Evolutionary conservation across 2,888 invertebrate species (phyloP), one percentile per base, ranked within the genome.

Genomic region (Agrilus biguttatus): DNA sequence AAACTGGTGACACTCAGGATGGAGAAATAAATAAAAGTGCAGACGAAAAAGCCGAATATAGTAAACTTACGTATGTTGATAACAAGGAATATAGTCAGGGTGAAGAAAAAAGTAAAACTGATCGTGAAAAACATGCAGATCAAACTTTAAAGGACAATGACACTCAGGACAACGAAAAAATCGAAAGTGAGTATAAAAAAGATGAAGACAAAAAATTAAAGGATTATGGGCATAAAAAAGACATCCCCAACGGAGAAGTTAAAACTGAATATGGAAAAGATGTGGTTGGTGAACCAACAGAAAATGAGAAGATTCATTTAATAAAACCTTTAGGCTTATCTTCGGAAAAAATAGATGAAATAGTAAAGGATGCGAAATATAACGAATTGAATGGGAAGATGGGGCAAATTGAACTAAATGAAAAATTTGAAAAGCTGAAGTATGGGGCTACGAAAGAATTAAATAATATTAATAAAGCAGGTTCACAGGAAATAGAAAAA

Each of bases 11-110:
- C 12, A 36, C 33, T 23, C 35, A 36, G 13, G 39, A 13, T 19
- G 23, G 21, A 32, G 45, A 36, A 38, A 33, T 42, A 13, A 39
- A 34, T 39, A 14, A 45, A 17, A 45, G 37, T 28, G 42, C 42
- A 28, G 33, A 40, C 8, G 34, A 33, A 13, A 33, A 41, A 10
- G 40, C 35, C 10, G 44, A 39, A 35, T 32, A 37, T 19, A n/a
- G 39, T 23, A 37, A 38, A 10, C 13, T 36, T 12, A 14, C 36
- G 8, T 32, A 33, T 19, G 19, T 12, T 8, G 32, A 40, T 8
- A 33, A 14, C 13, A 14, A 2, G 8, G 4, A 17, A 17, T 17
- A 4, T 17, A 17, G 3, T 17, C 3, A 17, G 17, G 17, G 17
- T 4, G 17, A 17, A 2, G 17, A 17, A 4, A 17, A 36, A n/a